These are phyloP conservation scores for Ailurus styani DNA, from an alignment of 2,113 vertebrate genomes.

Conservation along the genomic window DNA sequence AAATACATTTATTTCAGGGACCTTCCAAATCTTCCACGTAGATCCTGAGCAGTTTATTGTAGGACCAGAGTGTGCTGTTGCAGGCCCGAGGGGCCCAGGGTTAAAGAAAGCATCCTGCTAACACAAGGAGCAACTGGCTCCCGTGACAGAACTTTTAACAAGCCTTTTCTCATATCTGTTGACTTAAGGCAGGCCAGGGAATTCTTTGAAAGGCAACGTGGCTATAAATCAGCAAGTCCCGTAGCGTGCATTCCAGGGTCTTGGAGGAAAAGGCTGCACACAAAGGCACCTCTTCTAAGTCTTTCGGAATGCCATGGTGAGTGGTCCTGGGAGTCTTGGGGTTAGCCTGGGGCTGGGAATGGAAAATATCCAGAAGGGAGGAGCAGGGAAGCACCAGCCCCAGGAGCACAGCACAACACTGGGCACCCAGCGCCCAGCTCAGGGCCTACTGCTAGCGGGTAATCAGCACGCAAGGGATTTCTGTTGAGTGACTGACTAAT, in stretches of 20 bases:
- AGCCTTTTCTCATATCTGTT: conserved; percentile 57
- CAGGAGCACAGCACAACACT: fast-evolving
- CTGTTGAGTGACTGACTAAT: background rate
- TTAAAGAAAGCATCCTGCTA: conserved; percentile 33
- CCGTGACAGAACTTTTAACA: conserved; percentile 33
- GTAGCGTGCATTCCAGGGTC: conserved; percentile 25
- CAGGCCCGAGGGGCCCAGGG: background rate
- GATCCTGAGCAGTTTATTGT: background rate
- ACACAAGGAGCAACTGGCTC: conserved; percentile 21
- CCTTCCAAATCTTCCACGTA: background rate
- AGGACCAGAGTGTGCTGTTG: background rate
- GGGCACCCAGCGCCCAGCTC: background rate
- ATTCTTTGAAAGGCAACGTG: conserved; percentile 52
- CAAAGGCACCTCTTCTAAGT: conserved; percentile 44
- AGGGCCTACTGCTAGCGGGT: background rate
- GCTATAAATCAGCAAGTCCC: conserved; percentile 59
- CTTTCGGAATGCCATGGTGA: conserved; percentile 37
- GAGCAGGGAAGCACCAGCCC: background rate
- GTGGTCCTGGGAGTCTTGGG: background rate
- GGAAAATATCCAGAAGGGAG: background rate
- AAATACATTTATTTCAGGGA: background rate
- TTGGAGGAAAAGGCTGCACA: conserved; percentile 12
- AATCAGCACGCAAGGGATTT: background rate
- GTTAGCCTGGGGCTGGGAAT: conserved; percentile 38
- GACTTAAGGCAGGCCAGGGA: conserved; percentile 44